Base-by-base conservation (phyloP, 2,888 invertebrate species). In the Iselma pallidipennis region DNA sequence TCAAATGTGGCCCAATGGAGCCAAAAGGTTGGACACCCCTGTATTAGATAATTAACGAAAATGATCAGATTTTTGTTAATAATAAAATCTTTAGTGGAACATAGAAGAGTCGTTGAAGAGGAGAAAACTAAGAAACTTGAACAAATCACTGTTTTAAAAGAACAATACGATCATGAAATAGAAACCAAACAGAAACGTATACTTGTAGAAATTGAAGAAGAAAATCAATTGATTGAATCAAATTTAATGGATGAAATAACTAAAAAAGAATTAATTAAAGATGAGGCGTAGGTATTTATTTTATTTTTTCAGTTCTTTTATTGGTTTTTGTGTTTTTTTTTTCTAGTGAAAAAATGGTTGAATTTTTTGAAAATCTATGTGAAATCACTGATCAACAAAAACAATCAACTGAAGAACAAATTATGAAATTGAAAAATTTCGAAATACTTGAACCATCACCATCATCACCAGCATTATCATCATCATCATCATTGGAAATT, bases 301-400 rank as follows among this genome's bases (percentile, higher is more conserved):
- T 33, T 33, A 14, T n/a, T 33, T 5, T 12, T 33, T n/a, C n/a
- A n/a, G n/a, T n/a, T n/a, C n/a, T n/a, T n/a, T n/a, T n/a, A n/a
- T n/a, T n/a, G n/a, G n/a, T n/a, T n/a, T 49, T 59, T 26, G 29
- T 59, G 56, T 57, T 51, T 66, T 63, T 83, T 83, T 31, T 63
- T 83, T 83, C 29, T 68, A 89, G 88, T 49, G 82, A 82, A 59
- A 85, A 86, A 77, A 83, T 88, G 69, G 83, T 87, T 72, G 85
- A 85, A 70, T 88, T 89, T 75, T 90, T 89, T 70, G 83, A 86
- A n/a, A 85, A 87, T 71, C 74, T 90, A 45, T 86, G 85, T 33
- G 84, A 84, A 75, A 85, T 86, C 70, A 85, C 86, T 0, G 87
- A 87, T 61, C 85, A 83, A 67, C 84, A 85, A 61, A 73, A 78